Evolutionary conservation across 1,140 invertebrate genomes (phyloP), one percentile per base, ranked within the genome.

Genomic region (Gyrodactylus salaris): DNA sequence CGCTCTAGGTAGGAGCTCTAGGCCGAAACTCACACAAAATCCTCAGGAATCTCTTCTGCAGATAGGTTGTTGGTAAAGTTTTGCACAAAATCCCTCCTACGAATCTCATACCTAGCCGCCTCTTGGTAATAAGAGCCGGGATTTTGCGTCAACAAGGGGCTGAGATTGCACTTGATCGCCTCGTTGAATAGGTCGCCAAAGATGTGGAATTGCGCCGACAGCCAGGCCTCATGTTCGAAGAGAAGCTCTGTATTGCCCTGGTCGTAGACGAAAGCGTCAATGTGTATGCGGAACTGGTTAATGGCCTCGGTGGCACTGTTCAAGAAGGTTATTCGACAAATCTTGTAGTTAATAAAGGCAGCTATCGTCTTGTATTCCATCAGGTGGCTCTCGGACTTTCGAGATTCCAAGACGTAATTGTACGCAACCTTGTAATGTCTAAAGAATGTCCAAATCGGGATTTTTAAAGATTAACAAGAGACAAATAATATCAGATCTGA

Each of bases 141-240:
- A 83, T 97, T 90, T 79, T 94, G 89, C 0, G 89, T 91, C 79
- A 93, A 89, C 74, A 91, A 86, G 7, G 89, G 89, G 25, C 87
- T 87, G 70, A 94, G 82, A 24, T 89, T 90, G 77, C 86, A 84
- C 77, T 87, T 85, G 27, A 94, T 89, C 22, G 91, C 89, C 81
- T 92, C 89, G 81, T 92, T 89, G 84, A 96, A 95, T 27, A 95
- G 83, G 78, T 93, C 89, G 26, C 88, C 92, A 85, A 96, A 96
- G 70, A 82, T 77, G 69, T 80, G 79, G 76, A 82, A 83, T 74
- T 96, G 92, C 83, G 87, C 88, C n/a, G 89, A 87, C 79, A 97
- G 85, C 91, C 92, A 97, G 1, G 89, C 89, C 83, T 89, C 86
- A 81, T 96, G 91, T 79, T 97, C 92, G 84, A 96, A 82, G 1